Base-by-base conservation (phyloP, 2,113 vertebrate species). In the Hipposideros armiger region DNA sequence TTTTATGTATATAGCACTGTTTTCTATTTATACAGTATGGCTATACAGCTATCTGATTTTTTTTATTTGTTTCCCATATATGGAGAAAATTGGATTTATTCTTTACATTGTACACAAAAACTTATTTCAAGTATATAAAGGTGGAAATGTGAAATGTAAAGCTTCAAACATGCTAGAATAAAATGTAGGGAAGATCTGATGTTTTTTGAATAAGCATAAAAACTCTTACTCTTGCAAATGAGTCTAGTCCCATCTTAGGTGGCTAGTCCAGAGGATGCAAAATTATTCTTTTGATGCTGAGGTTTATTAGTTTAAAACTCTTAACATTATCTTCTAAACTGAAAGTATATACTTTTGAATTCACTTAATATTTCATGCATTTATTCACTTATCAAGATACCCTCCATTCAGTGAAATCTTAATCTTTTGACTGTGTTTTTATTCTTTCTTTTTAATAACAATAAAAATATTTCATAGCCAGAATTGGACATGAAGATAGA, bases 21-120 rank as follows among this genome's bases (percentile, higher is more conserved):
- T 95, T 96, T 96, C 66, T 96, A 69, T 95, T 97, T 94, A 94
- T 91, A 95, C 77, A 93, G 11, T 91, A 82, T 91, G 85, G 13
- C 32, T 74, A 74, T 96, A 91, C 95, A 97, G 45, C 77, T 62
- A 78, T 82, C 73, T 50, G 47, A 50, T 50, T 50, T 50, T 50
- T 50, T 50, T 74, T 70, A 28, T n/a, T 26, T 42, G 36, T 64
- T 84, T 16, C 22, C 52, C 62, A 42, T 30, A 28, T 14, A 40
- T 32, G 32, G 67, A 11, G 16, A 28, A 56, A 42, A 77, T 26
- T 91, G 30, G 4, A 47, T 50, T 90, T 94, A 8, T 42, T n/a
- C 20, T 58, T 87, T 64, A 54, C 9, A 26, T 62, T 69, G 54
- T 16, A 91, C 20, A 30, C 24, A 87, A 50, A 87, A 64, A 45